Conservation (phyloP, 2,113 vertebrate genomes). For the Hypocryptadius cinnamomeus region DNA sequence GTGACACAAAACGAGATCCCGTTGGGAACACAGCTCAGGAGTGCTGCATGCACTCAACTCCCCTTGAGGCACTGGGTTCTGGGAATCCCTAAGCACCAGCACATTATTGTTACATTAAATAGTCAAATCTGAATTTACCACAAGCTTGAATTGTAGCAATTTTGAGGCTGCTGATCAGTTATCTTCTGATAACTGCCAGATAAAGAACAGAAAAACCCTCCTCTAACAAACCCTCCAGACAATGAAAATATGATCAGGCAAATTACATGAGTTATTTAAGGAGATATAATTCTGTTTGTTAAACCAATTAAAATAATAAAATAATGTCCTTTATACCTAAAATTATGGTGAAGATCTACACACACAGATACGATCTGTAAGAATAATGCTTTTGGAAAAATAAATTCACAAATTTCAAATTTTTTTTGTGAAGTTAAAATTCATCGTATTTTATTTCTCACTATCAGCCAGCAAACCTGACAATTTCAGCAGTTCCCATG, state of each 20-base stretch:
- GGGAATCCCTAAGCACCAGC: not conserved
- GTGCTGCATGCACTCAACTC: not conserved
- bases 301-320: not conserved
- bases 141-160: not conserved
- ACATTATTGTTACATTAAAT: not conserved
- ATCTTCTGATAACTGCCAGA: not conserved
- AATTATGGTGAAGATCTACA: not conserved
- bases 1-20: not conserved
- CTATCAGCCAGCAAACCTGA: not conserved
- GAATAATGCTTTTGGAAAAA: not conserved
- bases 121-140: not conserved
- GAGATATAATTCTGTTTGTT: not conserved
- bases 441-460: not conserved
- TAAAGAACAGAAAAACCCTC: not conserved
- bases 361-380: not conserved
- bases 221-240: not conserved
- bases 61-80: not conserved
- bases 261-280: not conserved
- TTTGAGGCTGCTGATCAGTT: too few relatives aligned
- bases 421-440: not conserved
- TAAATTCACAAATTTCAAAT: not conserved
- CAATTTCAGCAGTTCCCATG: not conserved
- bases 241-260: not conserved
- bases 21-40: not conserved
- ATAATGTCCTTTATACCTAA: not conserved